Conservation (phyloP, 2,888 invertebrate species). For the Corbicula japonica region DNA sequence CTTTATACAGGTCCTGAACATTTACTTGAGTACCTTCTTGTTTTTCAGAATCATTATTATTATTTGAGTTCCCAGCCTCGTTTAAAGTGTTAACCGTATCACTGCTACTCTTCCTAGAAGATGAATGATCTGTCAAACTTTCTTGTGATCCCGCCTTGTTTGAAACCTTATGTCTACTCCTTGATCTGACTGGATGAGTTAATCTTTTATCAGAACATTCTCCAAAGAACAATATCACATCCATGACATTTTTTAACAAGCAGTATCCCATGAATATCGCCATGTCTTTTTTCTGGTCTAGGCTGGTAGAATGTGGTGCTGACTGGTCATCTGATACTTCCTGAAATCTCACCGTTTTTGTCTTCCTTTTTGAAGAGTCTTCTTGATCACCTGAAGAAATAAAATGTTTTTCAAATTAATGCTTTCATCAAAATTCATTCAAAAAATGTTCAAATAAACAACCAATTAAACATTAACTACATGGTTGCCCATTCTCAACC, state of each 20-base stretch:
- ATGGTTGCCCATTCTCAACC: too few species aligned
- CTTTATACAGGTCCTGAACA: constrained; percentile 74
- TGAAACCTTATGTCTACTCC: constrained; percentile 39
- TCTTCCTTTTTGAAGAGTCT: constrained; percentile 46
- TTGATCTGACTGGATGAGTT: constrained; percentile 74
- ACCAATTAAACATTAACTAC: too few species aligned
- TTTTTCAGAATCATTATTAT: constrained; percentile 9
- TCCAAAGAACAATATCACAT: constrained; percentile 80
- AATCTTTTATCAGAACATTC: constrained; percentile 73
- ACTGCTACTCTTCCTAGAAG: constrained; percentile 37
- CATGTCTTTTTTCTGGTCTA: constrained; percentile 82
- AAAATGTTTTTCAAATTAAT: too few species aligned
- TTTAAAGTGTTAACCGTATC: constrained; percentile 26
- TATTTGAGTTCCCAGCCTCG: background rate
- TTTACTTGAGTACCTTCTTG: constrained; percentile 4
- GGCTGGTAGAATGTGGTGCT: constrained; percentile 67
- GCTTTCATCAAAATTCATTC: too few species aligned
- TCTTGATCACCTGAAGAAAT: constrained; percentile 23
- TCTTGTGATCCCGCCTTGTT: constrained; percentile 24
- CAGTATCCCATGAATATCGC: constrained; percentile 81
- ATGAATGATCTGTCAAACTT: constrained; percentile 39
- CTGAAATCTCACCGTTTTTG: constrained; percentile 78
- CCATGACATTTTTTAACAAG: constrained; percentile 82
- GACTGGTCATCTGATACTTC: constrained; percentile 48
- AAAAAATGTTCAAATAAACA: too few species aligned